A percentile compares a stretch with the other conserved stretches of the same genome.
phyloP scores from a whole-genome alignment of 1,140 invertebrate species.

The Papilio xuthus region DNA sequence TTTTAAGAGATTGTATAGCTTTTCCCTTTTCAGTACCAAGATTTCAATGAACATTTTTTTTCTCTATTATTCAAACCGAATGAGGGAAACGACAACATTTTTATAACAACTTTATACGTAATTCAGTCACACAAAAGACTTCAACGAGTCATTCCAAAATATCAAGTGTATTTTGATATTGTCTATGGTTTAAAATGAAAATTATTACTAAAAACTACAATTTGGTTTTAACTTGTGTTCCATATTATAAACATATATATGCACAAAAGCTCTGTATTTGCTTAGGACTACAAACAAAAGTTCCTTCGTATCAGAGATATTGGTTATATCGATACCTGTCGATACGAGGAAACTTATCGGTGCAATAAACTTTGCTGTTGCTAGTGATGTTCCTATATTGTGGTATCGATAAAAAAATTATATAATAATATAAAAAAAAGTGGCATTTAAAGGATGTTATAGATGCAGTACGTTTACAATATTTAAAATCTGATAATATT shows the following conservation, averaged over 20 bases:
- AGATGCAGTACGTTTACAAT: too few relatives aligned
- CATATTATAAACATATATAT: too few relatives aligned
- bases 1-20: too few relatives aligned
- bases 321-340: slow-evolving; percentile 29
- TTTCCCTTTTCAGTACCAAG: too few relatives aligned
- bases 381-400: slow-evolving; percentile 27
- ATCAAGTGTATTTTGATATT: too few relatives aligned
- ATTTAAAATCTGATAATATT: too few relatives aligned
- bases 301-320: not conserved
- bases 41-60: too few relatives aligned
- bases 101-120: not conserved
- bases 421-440: not conserved
- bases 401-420: not conserved
- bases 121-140: slow-evolving; percentile 48
- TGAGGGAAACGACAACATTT: too few relatives aligned
- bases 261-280: slow-evolving; percentile 3
- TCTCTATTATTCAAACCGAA: too few relatives aligned
- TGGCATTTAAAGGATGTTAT: not conserved
- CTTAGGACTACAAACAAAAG: slow-evolving; percentile 13
- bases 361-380: slow-evolving; percentile 35
- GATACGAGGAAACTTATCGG: slow-evolving; percentile 36
- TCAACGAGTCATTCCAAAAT: slow-evolving; percentile 45
- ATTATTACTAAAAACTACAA: too few relatives aligned
- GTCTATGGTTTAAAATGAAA: not conserved
- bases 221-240: too few relatives aligned